phyloP scores from a whole-genome alignment of 2,888 invertebrate species.

The Eilema caniola region DNA sequence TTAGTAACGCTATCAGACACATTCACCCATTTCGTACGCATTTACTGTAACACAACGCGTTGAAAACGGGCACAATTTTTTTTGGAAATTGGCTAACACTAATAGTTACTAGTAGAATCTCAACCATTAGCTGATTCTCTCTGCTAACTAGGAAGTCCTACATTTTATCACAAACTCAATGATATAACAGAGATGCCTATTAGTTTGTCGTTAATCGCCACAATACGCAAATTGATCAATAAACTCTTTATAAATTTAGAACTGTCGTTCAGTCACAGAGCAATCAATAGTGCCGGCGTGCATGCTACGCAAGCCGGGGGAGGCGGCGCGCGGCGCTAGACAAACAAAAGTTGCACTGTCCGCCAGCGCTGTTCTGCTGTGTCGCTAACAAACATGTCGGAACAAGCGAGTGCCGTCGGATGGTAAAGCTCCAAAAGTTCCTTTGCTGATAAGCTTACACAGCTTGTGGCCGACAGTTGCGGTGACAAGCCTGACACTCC shows the following conservation, averaged over 20 bases:
- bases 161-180: not conserved
- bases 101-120: too few relatives aligned
- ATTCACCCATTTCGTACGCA: not conserved
- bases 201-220: not conserved
- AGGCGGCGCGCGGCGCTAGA: not conserved
- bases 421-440: not conserved
- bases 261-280: not conserved
- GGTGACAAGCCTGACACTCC: too few relatives aligned
- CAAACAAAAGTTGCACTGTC: not conserved
- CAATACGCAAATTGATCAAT: slow-evolving; percentile 3
- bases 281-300: not conserved
- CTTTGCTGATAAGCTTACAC: not conserved
- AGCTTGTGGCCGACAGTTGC: not conserved
- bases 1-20: not conserved
- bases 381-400: not conserved
- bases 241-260: not conserved
- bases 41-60: not conserved
- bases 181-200: not conserved
- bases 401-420: not conserved
- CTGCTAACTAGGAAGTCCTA: too few relatives aligned
- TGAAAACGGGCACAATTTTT: not conserved
- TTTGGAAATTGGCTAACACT: not conserved
- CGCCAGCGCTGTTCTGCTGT: not conserved
- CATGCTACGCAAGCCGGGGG: too few relatives aligned
- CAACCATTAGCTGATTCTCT: not conserved